These are phyloP conservation scores for Pomatostomus ruficeps DNA, from an alignment of 2,113 vertebrate species.

Conservation along the genomic window DNA sequence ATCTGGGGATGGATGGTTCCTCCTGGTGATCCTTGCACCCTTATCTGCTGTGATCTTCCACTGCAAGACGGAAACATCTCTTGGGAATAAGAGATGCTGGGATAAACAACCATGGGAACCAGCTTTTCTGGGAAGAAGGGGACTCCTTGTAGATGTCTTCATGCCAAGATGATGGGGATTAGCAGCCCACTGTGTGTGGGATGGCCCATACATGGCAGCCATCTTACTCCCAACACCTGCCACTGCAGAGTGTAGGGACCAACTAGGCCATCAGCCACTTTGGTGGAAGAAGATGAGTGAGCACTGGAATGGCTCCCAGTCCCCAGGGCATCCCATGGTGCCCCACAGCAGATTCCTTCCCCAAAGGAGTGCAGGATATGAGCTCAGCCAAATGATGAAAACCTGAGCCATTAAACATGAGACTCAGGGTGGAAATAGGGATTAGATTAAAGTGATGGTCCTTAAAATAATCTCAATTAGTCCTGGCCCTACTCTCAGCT, in stretches of 20 bases:
- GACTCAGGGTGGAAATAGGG: background rate
- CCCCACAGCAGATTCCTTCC: background rate
- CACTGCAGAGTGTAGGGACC: background rate
- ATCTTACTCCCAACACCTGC: too few species aligned
- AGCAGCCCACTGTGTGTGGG: background rate
- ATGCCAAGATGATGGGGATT: background rate
- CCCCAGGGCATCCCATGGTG: background rate
- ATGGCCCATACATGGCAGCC: background rate
- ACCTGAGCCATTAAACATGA: background rate
- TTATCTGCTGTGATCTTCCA: background rate
- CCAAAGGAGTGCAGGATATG: background rate
- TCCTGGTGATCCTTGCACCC: background rate
- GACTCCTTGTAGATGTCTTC: background rate
- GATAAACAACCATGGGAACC: background rate
- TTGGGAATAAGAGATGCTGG: background rate
- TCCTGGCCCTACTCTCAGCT: background rate
- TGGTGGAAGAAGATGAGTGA: background rate
- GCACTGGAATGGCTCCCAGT: background rate
- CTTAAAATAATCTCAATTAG: background rate
- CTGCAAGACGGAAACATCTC: background rate
- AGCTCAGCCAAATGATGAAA: background rate
- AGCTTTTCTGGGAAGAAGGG: background rate
- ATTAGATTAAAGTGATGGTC: background rate
- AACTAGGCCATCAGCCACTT: background rate
- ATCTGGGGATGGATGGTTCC: background rate